phyloP scores from a whole-genome alignment of 2,113 vertebrate genomes.

The Tupaia chinensis region DNA sequence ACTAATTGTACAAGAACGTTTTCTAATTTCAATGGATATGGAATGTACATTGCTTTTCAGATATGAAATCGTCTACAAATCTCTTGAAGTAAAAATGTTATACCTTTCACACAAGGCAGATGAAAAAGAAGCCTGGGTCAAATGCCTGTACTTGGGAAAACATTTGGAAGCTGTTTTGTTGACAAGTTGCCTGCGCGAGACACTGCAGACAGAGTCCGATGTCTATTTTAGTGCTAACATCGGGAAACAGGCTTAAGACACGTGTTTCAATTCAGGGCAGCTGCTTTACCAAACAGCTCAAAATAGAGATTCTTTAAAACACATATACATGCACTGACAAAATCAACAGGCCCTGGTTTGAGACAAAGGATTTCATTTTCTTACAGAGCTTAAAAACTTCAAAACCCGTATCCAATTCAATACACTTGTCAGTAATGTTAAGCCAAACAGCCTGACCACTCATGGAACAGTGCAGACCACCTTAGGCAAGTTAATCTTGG shows the following conservation, averaged over 20 bases:
- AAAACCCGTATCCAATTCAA: not conserved
- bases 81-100: not conserved
- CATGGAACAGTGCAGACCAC: accelerated
- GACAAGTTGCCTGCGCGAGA: constrained; percentile 55
- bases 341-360: not conserved
- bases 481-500: constrained; percentile 62
- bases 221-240: constrained; percentile 72
- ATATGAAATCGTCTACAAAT: not conserved
- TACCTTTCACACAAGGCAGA: not conserved
- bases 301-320: constrained; percentile 57
- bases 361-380: constrained; percentile 66
- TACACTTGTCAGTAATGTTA: not conserved
- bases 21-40: not conserved
- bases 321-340: not conserved
- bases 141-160: not conserved
- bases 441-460: not conserved
- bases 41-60: not conserved
- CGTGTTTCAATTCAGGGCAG: constrained; percentile 64
- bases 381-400: constrained; percentile 27
- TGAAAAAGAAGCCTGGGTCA: not conserved
- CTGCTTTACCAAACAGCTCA: constrained; percentile 71
- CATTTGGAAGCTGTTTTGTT: constrained; percentile 56
- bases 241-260: constrained; percentile 56
- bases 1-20: not conserved
- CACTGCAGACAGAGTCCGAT: not conserved